Percentiles rank a stretch among this genome's conserved stretches.
Conservation (phyloP, 2,113 vertebrate genomes). For the Myotis davidii region DNA sequence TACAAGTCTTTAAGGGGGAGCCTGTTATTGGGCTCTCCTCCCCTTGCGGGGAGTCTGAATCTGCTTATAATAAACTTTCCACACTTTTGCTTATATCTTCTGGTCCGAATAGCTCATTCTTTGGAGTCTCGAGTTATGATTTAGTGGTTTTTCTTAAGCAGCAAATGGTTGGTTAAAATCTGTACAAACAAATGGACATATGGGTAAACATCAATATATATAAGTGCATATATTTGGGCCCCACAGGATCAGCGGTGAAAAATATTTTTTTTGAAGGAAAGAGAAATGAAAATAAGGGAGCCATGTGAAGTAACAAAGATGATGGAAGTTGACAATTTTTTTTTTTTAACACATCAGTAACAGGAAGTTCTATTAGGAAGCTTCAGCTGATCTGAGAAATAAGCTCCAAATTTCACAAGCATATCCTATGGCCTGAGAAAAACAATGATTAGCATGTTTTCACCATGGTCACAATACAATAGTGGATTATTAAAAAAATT, state of each 20-base stretch:
- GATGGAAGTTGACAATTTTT: background rate
- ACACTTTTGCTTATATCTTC: too few relatives aligned
- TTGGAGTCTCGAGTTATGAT: background rate
- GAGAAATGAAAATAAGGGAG: background rate
- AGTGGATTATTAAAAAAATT: background rate
- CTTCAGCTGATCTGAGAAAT: slow-evolving; percentile 20
- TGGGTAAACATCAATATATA: background rate
- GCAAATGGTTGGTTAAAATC: background rate
- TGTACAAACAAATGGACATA: background rate
- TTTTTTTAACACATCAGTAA: background rate
- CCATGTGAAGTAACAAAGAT: background rate
- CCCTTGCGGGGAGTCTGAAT: too few relatives aligned
- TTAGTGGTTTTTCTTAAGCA: slow-evolving; percentile 37
- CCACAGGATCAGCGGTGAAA: background rate
- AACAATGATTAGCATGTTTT: background rate
- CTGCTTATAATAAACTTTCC: too few relatives aligned
- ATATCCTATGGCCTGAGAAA: background rate
- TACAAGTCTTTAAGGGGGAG: too few relatives aligned
- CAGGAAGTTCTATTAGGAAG: background rate
- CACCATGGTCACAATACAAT: background rate
- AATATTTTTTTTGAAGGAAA: background rate
- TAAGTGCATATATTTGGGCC: background rate
- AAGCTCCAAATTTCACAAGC: slow-evolving; percentile 24
- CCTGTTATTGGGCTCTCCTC: too few relatives aligned
- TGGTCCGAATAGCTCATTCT: too few relatives aligned